Percentiles rank a stretch among this genome's conserved stretches.
Conservation (phyloP, 1,140 invertebrate genomes). For the Drosophila littoralis region DNA sequence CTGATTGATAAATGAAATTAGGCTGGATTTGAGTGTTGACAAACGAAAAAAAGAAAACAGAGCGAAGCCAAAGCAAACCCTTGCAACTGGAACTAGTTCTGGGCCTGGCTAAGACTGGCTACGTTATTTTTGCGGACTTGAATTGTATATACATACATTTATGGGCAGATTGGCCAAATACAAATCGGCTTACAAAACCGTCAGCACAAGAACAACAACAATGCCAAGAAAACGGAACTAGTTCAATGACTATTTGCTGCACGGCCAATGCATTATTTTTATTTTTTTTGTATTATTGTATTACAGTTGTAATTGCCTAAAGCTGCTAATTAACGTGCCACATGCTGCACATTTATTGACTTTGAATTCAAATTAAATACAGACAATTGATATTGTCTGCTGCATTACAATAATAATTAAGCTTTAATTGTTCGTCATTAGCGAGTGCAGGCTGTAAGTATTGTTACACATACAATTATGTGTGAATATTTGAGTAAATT, state of each 20-base stretch:
- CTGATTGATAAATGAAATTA: too few species aligned
- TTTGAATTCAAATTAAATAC: not conserved
- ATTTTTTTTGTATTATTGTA: not conserved
- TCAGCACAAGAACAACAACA: not conserved
- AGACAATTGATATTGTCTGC: not conserved
- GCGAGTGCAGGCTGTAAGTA: constrained; percentile 32
- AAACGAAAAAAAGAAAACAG: too few species aligned
- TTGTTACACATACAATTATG: constrained; percentile 8
- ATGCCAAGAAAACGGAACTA: constrained; percentile 59
- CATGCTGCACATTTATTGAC: not conserved
- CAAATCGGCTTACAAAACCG: constrained; percentile 16
- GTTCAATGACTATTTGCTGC: constrained; percentile 60
- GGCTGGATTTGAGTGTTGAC: too few species aligned
- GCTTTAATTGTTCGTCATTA: constrained; percentile 13
- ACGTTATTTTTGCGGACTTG: not conserved
- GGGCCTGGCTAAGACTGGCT: not conserved
- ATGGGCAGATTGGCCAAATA: constrained; percentile 56
- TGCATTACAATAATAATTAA: constrained; percentile 6
- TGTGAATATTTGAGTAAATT: constrained; percentile 34
- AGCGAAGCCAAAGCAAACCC: constrained; percentile 51
- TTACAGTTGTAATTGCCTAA: constrained; percentile 8
- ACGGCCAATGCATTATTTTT: constrained; percentile 16
- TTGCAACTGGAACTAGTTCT: constrained; percentile 15
- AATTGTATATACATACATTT: not conserved
- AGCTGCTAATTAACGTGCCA: not conserved